phyloP scores from a whole-genome alignment of 2,113 vertebrate species.

The Nothoprocta perdicaria region DNA sequence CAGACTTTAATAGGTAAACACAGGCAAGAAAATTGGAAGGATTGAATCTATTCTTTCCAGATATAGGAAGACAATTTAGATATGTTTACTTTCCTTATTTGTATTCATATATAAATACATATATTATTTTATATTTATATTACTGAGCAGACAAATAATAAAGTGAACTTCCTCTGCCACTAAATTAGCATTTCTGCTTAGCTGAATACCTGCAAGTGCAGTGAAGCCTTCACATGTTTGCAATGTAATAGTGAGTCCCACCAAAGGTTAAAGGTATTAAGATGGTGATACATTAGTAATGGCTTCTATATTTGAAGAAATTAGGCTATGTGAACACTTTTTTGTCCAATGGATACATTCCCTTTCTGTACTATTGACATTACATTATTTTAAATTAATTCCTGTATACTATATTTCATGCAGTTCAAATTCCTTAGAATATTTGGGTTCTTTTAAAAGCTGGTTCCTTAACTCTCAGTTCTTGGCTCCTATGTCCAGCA shows the following conservation, averaged over 20 bases:
- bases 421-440: neutral
- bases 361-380: neutral
- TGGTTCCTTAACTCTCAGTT: neutral
- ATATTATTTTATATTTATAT: too few relatives aligned
- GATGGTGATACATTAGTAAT: neutral
- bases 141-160: neutral
- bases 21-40: neutral
- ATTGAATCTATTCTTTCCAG: neutral
- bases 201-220: too few relatives aligned
- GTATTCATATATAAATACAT: neutral
- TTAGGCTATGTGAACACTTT: neutral
- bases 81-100: neutral
- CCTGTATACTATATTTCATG: accelerated
- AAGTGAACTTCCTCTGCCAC: too few relatives aligned
- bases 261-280: neutral
- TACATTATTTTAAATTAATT: neutral
- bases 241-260: neutral
- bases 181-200: too few relatives aligned
- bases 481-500: neutral
- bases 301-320: neutral
- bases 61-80: neutral
- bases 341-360: neutral
- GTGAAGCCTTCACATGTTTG: neutral
- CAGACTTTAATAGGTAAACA: neutral
- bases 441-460: neutral